Conservation (phyloP, 1,140 invertebrate species). For the Brachionus calyciflorus region DNA sequence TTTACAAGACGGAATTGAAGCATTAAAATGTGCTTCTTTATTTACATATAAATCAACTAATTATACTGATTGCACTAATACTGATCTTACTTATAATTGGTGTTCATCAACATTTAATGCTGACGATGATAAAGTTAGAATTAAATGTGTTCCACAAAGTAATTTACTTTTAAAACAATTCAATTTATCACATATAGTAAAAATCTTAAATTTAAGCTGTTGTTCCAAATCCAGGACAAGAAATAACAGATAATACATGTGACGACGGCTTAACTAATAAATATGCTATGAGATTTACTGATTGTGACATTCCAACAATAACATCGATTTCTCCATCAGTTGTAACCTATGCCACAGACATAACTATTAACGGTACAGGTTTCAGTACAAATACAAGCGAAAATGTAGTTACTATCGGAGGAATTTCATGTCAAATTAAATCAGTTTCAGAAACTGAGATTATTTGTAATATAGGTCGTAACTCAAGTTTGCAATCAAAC, state of each 20-base stretch:
- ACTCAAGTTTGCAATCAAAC: background rate
- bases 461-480: background rate
- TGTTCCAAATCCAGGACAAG: background rate
- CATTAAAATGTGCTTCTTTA: constrained; percentile 22
- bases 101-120: constrained; percentile 15
- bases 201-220: too few relatives aligned
- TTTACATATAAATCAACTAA: background rate
- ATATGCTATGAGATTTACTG: background rate
- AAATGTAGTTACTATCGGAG: constrained; percentile 7
- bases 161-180: too few relatives aligned
- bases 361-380: constrained; percentile 49
- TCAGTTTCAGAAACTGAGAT: constrained; percentile 47
- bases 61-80: background rate
- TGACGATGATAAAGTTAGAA: background rate
- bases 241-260: background rate
- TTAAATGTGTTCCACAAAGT: constrained; percentile 25
- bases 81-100: background rate
- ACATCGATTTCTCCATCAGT: background rate
- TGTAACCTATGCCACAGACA: background rate
- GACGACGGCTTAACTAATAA: background rate
- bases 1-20: background rate
- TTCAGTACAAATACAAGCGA: constrained; percentile 5
- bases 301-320: background rate
- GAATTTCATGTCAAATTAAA: background rate
- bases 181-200: too few relatives aligned